Evolutionary conservation across 2,797 vertebrate genomes (phyloP).

Genomic region (Phrynocephalus vlangalii): DNA sequence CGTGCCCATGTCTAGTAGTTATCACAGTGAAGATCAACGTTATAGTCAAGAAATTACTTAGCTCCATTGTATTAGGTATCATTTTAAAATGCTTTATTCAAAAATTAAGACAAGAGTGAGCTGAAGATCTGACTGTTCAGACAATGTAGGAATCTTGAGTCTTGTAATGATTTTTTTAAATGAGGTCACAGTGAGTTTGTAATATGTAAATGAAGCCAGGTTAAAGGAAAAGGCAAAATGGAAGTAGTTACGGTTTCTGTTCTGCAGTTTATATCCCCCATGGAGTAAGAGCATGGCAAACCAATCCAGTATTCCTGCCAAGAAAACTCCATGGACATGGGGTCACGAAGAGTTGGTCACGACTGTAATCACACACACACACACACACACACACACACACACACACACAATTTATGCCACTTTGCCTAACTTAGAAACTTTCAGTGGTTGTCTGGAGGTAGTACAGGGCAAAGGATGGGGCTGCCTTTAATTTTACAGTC

Average conservation of each 20-base stretch:
- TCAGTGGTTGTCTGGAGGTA: not conserved
- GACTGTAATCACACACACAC: too few relatives aligned
- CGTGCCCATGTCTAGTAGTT: not conserved
- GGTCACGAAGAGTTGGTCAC: too few relatives aligned
- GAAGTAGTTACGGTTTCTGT: not conserved
- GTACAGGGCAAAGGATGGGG: not conserved
- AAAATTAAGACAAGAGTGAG: conserved; percentile 1
- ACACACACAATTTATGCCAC: not conserved
- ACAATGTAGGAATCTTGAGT: not conserved
- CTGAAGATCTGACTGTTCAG: conserved; percentile 15
- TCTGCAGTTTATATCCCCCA: not conserved
- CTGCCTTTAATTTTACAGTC: not conserved
- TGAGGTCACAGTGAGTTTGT: conserved; percentile 1
- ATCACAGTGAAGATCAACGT: not conserved
- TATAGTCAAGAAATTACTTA: not conserved
- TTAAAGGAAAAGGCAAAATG: not conserved
- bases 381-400: too few relatives aligned
- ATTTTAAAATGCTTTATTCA: not conserved
- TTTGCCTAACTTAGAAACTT: not conserved
- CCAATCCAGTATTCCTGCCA: too few relatives aligned
- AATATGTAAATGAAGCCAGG: not conserved
- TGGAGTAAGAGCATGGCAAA: not conserved
- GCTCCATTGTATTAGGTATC: not conserved
- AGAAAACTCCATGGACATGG: too few relatives aligned
- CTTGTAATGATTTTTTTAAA: not conserved